A percentile compares a stretch with the other conserved stretches of the same genome.
Conservation (phyloP, 2,888 invertebrate genomes). For the Euplagia quadripunctaria region DNA sequence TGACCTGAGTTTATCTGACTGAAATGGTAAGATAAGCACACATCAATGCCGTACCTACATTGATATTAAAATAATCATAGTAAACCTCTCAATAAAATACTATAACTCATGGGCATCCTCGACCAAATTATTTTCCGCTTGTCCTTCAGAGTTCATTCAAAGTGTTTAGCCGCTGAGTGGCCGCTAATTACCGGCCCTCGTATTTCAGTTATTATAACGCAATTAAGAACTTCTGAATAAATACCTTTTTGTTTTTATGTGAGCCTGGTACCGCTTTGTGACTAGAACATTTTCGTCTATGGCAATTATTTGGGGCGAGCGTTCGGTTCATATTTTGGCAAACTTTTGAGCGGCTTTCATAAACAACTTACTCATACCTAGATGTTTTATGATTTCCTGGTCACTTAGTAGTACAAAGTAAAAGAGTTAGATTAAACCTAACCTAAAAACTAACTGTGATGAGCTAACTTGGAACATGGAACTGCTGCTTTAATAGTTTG, state of each 20-base stretch:
- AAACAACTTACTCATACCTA: not conserved
- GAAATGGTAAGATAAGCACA: no score
- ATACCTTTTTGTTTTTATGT: slow-evolving; percentile 39
- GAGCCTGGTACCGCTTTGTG: slow-evolving; percentile 36
- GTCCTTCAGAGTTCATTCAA: slow-evolving; percentile 7
- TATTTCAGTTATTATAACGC: slow-evolving; percentile 48
- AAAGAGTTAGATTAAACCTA: no score
- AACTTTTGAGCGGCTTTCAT: not conserved
- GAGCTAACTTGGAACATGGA: no score
- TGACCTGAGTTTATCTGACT: no score
- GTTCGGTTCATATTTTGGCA: not conserved
- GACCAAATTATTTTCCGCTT: not conserved
- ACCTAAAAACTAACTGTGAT: no score
- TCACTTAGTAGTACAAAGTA: not conserved
- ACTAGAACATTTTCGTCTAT: not conserved
- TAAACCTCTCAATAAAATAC: no score
- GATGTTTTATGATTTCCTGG: not conserved
- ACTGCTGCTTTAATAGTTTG: no score
- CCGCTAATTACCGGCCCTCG: slow-evolving; percentile 48
- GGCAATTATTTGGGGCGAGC: slow-evolving; percentile 1
- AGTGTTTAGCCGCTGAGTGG: slow-evolving; percentile 10
- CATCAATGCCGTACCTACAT: no score
- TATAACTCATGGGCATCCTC: no score
- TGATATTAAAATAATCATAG: no score
- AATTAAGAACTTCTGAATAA: slow-evolving; percentile 44